phyloP scores from a whole-genome alignment of 2,797 vertebrate species.

The Merluccius polli region DNA sequence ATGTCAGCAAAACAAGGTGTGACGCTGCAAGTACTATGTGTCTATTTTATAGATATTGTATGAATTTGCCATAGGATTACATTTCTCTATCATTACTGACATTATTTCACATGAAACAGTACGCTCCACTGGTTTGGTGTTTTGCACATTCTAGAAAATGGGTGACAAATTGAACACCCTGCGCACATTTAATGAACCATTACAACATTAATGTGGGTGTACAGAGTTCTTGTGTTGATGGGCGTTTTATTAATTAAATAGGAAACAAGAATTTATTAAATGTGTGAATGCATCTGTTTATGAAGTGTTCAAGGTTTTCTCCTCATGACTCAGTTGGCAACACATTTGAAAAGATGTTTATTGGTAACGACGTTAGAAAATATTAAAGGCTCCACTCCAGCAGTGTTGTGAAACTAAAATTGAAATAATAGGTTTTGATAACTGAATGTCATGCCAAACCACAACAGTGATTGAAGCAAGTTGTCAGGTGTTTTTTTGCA shows the following conservation, averaged over 20 bases:
- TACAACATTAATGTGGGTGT: too few relatives aligned
- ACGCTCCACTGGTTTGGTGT: too few relatives aligned
- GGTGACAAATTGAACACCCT: too few relatives aligned
- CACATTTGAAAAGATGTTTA: not conserved
- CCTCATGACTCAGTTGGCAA: not conserved
- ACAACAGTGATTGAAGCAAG: too few relatives aligned
- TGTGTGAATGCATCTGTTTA: not conserved
- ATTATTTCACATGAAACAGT: not conserved
- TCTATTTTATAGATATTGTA: not conserved
- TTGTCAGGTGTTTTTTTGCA: too few relatives aligned
- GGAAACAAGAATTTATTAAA: not conserved
- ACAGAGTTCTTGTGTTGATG: not conserved
- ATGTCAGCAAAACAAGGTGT: not conserved
- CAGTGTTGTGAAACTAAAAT: not conserved
- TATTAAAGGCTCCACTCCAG: not conserved
- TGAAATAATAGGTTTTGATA: not conserved
- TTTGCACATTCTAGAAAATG: not conserved
- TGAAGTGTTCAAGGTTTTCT: not conserved
- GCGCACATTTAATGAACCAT: too few relatives aligned
- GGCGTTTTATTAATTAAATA: not conserved
- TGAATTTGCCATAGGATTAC: not conserved
- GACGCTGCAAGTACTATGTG: not conserved
- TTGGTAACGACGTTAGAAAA: not conserved
- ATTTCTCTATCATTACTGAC: too few relatives aligned
- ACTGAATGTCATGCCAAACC: too few relatives aligned